A percentile compares a stretch with the other conserved stretches of the same genome.
phyloP scores from a whole-genome alignment of 2,797 vertebrate genomes.

The Petrocephalus sullivani region DNA sequence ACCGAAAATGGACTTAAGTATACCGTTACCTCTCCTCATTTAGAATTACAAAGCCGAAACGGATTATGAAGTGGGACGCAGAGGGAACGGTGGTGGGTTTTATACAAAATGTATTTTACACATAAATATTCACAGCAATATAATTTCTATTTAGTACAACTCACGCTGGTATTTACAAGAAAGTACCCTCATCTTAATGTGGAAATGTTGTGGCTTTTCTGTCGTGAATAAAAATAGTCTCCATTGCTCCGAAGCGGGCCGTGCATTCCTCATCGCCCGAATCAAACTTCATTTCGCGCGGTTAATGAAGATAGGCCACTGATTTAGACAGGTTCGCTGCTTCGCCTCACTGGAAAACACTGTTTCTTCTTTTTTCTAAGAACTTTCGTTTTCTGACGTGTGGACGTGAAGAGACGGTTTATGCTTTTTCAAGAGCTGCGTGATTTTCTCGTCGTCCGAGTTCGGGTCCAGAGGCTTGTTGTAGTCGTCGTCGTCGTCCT shows the following conservation, averaged over 20 bases:
- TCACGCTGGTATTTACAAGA: constrained; percentile 83
- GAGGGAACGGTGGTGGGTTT: constrained; percentile 34
- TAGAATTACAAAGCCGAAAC: constrained; percentile 32
- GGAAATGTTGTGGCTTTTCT: constrained; percentile 37
- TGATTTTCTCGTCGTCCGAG: constrained; percentile 95
- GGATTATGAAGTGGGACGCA: constrained; percentile 28
- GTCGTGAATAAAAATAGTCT: constrained; percentile 34
- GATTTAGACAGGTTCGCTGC: constrained; percentile 33
- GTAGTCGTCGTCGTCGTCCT: constrained; percentile 92
- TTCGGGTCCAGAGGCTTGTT: constrained; percentile 95
- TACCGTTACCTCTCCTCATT: constrained; percentile 21
- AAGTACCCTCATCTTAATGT: constrained; percentile 49
- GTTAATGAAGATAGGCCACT: constrained; percentile 48
- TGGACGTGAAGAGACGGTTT: constrained; percentile 78
- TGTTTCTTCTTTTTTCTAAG: constrained; percentile 48
- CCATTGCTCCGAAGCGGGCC: constrained; percentile 30
- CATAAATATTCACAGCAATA: constrained; percentile 84
- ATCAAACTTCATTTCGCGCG: constrained; percentile 65
- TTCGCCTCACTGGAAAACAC: constrained; percentile 15
- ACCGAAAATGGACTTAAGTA: constrained; percentile 22
- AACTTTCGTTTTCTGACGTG: constrained; percentile 78
- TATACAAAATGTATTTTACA: constrained; percentile 73
- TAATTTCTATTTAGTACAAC: constrained; percentile 70
- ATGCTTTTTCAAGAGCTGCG: constrained; percentile 90
- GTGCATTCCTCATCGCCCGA: constrained; percentile 41